Percentiles rank a stretch among this genome's conserved stretches.
Conservation (phyloP, 1,140 invertebrate species). For the Papilio helenus region DNA sequence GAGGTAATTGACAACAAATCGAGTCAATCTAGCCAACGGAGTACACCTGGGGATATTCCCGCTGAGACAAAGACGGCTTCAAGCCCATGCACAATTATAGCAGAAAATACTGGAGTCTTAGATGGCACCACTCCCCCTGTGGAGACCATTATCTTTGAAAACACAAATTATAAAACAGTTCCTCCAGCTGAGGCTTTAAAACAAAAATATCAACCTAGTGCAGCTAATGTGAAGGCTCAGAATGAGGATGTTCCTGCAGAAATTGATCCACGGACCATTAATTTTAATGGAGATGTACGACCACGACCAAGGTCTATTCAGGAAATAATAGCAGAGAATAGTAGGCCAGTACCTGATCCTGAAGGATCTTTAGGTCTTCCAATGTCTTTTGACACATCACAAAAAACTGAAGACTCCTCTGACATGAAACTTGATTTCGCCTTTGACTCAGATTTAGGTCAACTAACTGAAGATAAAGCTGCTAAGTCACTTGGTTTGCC, state of each 20-base stretch:
- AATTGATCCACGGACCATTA: conserved; percentile 68
- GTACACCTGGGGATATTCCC: conserved; percentile 84
- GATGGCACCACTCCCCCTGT: conserved; percentile 91
- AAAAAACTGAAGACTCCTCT: conserved; percentile 89
- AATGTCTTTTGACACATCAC: conserved; percentile 76
- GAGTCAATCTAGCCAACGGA: conserved; percentile 82
- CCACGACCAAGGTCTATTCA: conserved; percentile 73
- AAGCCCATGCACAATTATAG: conserved; percentile 56
- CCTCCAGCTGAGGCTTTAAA: conserved; percentile 84
- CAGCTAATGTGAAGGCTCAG: conserved; percentile 67
- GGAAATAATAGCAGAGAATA: conserved; percentile 75
- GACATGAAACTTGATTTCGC: conserved; percentile 96
- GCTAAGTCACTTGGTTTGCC: conserved; percentile 85
- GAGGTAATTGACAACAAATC: conserved; percentile 78
- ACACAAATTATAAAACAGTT: conserved; percentile 92
- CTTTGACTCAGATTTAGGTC: conserved; percentile 91
- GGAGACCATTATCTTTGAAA: conserved; percentile 95
- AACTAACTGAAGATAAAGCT: conserved; percentile 90
- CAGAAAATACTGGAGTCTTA: conserved; percentile 83
- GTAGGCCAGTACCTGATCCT: conserved; percentile 63
- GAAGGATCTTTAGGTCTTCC: conserved; percentile 68
- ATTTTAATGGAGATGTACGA: conserved; percentile 76
- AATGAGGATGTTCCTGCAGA: conserved; percentile 69
- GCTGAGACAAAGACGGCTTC: conserved; percentile 75
- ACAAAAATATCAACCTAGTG: conserved; percentile 85